Base-by-base conservation (phyloP, 2,113 vertebrate genomes). In the Osmerus mordax region DNA sequence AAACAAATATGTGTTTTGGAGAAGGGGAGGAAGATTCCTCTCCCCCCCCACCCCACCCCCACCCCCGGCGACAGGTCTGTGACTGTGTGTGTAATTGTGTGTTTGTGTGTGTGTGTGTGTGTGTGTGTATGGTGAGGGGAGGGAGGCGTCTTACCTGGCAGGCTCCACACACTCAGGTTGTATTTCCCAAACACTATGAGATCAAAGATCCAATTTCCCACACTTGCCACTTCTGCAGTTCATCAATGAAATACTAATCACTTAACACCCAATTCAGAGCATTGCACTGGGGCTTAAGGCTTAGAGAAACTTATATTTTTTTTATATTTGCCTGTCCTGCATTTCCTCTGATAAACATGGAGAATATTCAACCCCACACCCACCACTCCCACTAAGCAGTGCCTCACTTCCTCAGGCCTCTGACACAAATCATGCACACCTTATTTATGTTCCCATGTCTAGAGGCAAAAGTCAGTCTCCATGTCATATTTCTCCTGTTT, bases 1-100 rank as follows among this genome's bases (percentile, higher is more conserved):
- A 97, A 97, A 98, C 95, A 98, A 98, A 98, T 96, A 96, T 96
- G 96, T 97, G 92, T 95, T 96, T 96, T 94, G 93, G 91, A 72
- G 73, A 92, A 92, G 87, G 87, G 87, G 86, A 88, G 90, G 83
- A 81, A 81, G 41, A 12, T 47, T 47, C 41, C 7, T 12, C 41
- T 2, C 9, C 41, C 1, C 41, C 9, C 1, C 41, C 6, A 9
- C 41, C 41, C 41, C 41, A 5, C 32, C 41, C 36, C 36, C 36
- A 78, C 84, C 78, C 67, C 81, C 81, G 86, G 91, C 85, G 89
- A 91, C 92, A 91, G 78, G 89, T 92, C 90, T 89, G 79, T 72
- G 71, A 51, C 66, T 56, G 58, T 68, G 15, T 67, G 5, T 21
- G 18, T 41, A n/a, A 32, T 9, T 19, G n/a, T 21, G 16, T 28